phyloP scores from a whole-genome alignment of 2,797 vertebrate genomes.

The Parotocinclus haroldoi region DNA sequence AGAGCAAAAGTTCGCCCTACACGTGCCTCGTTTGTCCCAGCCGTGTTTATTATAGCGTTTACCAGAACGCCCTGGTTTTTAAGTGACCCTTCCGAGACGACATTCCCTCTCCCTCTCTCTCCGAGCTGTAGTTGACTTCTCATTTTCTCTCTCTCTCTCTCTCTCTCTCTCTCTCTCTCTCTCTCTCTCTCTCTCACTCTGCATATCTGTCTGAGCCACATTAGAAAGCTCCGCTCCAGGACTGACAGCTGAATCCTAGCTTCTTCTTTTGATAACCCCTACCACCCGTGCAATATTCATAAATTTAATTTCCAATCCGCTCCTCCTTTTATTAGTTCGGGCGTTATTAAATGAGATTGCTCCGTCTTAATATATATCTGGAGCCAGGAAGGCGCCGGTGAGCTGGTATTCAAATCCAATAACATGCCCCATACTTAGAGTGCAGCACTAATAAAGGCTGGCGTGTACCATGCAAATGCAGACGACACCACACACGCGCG shows the following conservation, averaged over 20 bases:
- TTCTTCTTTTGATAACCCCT: conserved; percentile 83
- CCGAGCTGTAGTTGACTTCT: conserved; percentile 14
- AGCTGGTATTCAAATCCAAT: conserved; percentile 99
- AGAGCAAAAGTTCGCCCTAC: conserved; percentile 21
- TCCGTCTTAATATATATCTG: conserved; percentile 99
- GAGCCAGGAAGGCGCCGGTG: conserved; percentile 86
- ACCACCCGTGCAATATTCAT: conserved; percentile 95
- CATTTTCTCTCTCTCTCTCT: conserved; percentile 8
- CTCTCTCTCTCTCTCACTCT: conserved; percentile 10
- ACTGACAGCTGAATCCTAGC: conserved; percentile 81
- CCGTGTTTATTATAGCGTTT: conserved; percentile 42
- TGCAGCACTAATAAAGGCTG: conserved; percentile 99
- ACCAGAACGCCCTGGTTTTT: conserved; percentile 24
- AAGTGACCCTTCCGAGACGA: conserved; percentile 7
- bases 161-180: background rate
- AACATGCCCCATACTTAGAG: conserved; percentile 98
- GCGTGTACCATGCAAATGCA: conserved; percentile 90
- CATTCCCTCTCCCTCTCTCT: no score
- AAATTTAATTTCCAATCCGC: conserved; percentile 99
- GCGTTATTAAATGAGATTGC: conserved; percentile 99
- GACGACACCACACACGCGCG: conserved; percentile 77
- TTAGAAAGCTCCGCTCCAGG: conserved; percentile 61
- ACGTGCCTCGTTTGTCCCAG: conserved; percentile 36
- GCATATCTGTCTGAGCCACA: conserved; percentile 29
- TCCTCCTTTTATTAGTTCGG: conserved; percentile 99